These are phyloP conservation scores for Emmelina monodactyla DNA, from an alignment of 2,888 invertebrate species.

Conservation along the genomic window DNA sequence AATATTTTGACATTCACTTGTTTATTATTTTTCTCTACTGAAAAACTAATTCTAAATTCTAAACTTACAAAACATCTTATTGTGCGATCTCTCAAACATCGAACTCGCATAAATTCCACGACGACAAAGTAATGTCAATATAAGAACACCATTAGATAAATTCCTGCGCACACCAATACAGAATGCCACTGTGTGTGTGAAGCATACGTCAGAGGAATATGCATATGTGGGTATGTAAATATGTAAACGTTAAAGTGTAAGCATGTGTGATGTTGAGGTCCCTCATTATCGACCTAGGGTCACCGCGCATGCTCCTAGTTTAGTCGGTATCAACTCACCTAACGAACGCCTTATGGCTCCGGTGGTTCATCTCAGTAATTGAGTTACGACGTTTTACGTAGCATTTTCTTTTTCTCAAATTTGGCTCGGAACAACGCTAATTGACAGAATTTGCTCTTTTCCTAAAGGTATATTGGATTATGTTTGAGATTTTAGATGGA, in stretches of 20 bases:
- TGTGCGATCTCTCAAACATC: too few relatives aligned
- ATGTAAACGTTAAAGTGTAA: constrained; percentile 60
- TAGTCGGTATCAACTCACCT: constrained; percentile 43
- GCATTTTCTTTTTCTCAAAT: constrained; percentile 59
- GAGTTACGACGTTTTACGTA: constrained; percentile 66
- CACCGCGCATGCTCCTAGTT: constrained; percentile 64
- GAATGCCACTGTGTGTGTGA: constrained; percentile 18
- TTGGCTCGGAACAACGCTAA: constrained; percentile 57
- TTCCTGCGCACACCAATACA: constrained; percentile 30
- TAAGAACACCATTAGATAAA: constrained; percentile 65
- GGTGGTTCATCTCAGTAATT: constrained; percentile 62
- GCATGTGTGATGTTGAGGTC: constrained; percentile 64
- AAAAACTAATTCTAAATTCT: constrained; percentile 47
- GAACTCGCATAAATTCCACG: constrained; percentile 61
- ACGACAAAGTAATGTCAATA: constrained; percentile 65
- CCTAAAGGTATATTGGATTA: too few relatives aligned
- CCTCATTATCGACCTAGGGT: constrained; percentile 68
- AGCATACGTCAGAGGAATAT: too few relatives aligned
- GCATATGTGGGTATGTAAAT: constrained; percentile 65
- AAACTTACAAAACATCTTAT: too few relatives aligned
- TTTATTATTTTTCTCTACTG: constrained; percentile 44
- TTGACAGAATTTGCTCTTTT: constrained; percentile 25
- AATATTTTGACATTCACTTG: too few relatives aligned
- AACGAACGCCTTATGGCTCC: constrained; percentile 63
- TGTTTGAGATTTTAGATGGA: too few relatives aligned